A percentile compares a stretch with the other conserved stretches of the same genome.
Conservation (phyloP, 2,888 invertebrate species). For the Minunthozetes semirufus region DNA sequence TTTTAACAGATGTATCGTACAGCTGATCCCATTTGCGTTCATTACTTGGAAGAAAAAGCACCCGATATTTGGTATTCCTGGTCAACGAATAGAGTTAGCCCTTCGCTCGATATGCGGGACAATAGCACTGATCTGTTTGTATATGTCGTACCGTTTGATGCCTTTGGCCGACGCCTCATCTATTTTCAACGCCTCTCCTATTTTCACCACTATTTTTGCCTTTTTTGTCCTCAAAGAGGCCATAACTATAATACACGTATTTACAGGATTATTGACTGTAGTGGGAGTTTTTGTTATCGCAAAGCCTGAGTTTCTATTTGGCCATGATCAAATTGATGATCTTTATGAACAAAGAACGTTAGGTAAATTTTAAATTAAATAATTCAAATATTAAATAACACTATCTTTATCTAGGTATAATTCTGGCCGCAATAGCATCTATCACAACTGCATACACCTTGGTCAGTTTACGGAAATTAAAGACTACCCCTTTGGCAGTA, state of each 20-base stretch:
- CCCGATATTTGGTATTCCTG: conserved; percentile 23
- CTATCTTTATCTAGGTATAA: neutral
- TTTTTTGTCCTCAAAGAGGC: conserved; percentile 29
- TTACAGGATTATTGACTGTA: conserved; percentile 19
- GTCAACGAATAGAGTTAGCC: conserved; percentile 19
- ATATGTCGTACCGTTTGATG: conserved; percentile 32
- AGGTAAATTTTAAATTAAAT: no score
- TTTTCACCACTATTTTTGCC: conserved; percentile 29
- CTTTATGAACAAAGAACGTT: neutral
- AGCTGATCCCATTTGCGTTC: neutral
- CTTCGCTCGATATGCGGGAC: conserved; percentile 26
- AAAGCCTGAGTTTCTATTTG: conserved; percentile 29
- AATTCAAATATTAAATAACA: no score
- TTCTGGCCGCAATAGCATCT: conserved; percentile 23
- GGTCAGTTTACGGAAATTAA: conserved; percentile 33
- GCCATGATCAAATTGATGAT: neutral
- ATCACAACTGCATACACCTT: conserved; percentile 13
- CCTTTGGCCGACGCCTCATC: conserved; percentile 32
- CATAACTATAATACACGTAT: conserved; percentile 5
- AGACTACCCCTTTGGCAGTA: conserved; percentile 31
- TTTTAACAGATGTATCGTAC: neutral
- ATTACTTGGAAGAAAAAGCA: neutral
- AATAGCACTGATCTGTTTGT: conserved; percentile 24
- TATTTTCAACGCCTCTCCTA: conserved; percentile 26
- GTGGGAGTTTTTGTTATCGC: conserved; percentile 27